Conservation (phyloP, 2,888 invertebrate species). For the Altica lythri region DNA sequence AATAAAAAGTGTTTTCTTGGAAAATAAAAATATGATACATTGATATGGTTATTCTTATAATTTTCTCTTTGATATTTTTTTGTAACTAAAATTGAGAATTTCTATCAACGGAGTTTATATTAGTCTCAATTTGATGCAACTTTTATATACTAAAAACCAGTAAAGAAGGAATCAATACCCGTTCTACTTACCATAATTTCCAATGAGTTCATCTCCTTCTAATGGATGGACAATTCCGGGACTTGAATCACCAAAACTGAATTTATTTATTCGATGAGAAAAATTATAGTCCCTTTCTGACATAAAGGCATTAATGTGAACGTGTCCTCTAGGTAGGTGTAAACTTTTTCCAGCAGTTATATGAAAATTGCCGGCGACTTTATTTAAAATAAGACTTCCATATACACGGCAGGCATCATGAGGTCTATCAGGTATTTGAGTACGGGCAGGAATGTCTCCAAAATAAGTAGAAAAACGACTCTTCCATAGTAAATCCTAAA, state of each 20-base stretch:
- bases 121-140: too few relatives aligned
- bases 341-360: constrained; percentile 89
- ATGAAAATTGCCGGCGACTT: constrained; percentile 94
- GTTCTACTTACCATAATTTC: constrained; percentile 34
- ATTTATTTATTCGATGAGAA: constrained; percentile 90
- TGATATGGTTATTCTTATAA: too few relatives aligned
- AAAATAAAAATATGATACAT: too few relatives aligned
- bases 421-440: constrained; percentile 62
- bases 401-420: constrained; percentile 88
- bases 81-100: too few relatives aligned
- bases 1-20: too few relatives aligned
- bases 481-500: constrained; percentile 80
- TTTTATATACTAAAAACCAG: too few relatives aligned
- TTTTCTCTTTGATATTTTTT: too few relatives aligned
- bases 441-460: constrained; percentile 71
- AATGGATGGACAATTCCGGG: constrained; percentile 91
- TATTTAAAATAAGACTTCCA: constrained; percentile 86
- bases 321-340: constrained; percentile 77
- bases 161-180: too few relatives aligned
- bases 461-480: constrained; percentile 72
- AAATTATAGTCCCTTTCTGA: constrained; percentile 87
- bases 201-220: constrained; percentile 89
- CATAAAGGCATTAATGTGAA: constrained; percentile 79
- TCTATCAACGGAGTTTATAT: too few relatives aligned
- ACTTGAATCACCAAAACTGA: constrained; percentile 91